phyloP scores from a whole-genome alignment of 2,113 vertebrate genomes.

The Crotalus tigris region DNA sequence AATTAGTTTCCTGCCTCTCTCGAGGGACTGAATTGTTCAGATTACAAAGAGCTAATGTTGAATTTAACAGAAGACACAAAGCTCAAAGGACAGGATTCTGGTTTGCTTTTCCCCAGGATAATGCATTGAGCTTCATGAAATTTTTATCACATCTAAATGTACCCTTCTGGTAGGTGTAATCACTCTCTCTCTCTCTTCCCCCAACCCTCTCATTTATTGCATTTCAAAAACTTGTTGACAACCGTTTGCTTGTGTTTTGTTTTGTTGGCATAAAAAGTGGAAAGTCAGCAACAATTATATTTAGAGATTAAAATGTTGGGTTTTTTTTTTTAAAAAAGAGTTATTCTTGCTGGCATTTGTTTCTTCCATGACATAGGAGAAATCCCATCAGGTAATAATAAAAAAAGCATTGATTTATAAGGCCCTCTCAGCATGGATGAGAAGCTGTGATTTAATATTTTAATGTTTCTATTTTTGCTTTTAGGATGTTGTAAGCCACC shows the following conservation, averaged over 20 bases:
- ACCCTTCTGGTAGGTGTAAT: neutral
- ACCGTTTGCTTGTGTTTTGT: neutral
- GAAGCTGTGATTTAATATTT: neutral
- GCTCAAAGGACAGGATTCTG: slow-evolving; percentile 19
- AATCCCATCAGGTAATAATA: neutral
- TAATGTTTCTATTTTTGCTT: neutral
- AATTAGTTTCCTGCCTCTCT: slow-evolving; percentile 5
- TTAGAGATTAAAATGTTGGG: neutral
- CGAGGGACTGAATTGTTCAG: slow-evolving; percentile 7
- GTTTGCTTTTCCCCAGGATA: slow-evolving; percentile 13
- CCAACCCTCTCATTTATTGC: neutral
- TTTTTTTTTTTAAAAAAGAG: neutral
- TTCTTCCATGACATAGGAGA: neutral
- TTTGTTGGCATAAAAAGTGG: neutral
- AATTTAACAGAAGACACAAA: slow-evolving; percentile 19
- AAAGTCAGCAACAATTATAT: neutral
- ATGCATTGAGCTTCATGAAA: slow-evolving; percentile 11
- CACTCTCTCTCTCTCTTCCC: neutral
- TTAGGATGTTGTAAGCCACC: neutral
- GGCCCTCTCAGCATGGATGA: neutral
- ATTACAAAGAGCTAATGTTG: slow-evolving; percentile 27
- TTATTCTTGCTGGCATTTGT: neutral
- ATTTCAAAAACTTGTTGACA: neutral
- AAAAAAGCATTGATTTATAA: neutral
- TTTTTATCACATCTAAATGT: slow-evolving; percentile 28